These are phyloP conservation scores for Centropristis striata DNA, from an alignment of 2,113 vertebrate genomes.

Conservation along the genomic window DNA sequence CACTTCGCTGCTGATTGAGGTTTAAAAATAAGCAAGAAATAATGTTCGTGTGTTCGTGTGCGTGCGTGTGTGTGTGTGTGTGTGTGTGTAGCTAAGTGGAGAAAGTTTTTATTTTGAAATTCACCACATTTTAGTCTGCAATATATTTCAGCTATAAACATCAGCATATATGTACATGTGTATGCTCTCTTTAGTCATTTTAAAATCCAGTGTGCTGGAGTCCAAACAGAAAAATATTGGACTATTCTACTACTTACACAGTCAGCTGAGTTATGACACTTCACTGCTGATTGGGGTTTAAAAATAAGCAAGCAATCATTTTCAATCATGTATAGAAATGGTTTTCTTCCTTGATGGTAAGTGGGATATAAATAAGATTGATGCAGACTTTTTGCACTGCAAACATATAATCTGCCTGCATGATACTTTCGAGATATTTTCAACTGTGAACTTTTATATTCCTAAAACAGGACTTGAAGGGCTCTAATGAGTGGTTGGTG, in stretches of 20 bases:
- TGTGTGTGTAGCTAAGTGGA: neutral
- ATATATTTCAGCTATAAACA: neutral
- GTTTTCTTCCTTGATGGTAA: slow-evolving; percentile 45
- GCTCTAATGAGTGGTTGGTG: slow-evolving; percentile 32
- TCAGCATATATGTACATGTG: neutral
- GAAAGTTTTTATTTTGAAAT: neutral
- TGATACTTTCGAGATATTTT: slow-evolving; percentile 47
- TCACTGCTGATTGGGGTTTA: slow-evolving; percentile 65
- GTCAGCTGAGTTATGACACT: too few species aligned
- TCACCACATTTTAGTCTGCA: neutral
- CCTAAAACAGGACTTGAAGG: slow-evolving; percentile 21
- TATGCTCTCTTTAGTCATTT: too few species aligned
- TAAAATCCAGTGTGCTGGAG: neutral
- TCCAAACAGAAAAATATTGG: neutral
- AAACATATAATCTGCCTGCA: slow-evolving; percentile 68
- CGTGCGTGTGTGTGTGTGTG: too few species aligned
- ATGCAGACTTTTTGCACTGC: slow-evolving; percentile 33
- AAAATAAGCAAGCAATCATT: slow-evolving; percentile 60
- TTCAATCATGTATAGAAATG: slow-evolving; percentile 47
- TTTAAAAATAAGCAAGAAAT: too few species aligned
- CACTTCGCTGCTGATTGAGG: too few species aligned
- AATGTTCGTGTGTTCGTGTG: too few species aligned
- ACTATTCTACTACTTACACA: neutral
- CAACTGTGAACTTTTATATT: slow-evolving; percentile 37
- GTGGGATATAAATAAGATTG: slow-evolving; percentile 62